Conservation (phyloP, 2,113 vertebrate genomes). For the Epinephelus cyanopodus region DNA sequence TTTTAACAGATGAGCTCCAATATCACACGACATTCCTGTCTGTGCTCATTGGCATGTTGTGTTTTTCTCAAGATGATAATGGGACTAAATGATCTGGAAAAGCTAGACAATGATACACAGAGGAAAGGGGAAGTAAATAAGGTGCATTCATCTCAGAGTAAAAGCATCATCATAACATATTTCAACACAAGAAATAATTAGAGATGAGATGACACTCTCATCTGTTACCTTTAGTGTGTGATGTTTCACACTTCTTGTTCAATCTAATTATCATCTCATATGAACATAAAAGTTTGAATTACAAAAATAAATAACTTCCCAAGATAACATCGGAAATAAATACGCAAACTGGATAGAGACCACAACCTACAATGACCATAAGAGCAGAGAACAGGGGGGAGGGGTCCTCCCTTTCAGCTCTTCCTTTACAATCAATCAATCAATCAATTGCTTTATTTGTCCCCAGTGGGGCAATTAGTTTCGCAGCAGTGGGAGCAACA, state of each 20-base stretch:
- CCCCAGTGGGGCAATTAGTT: too few relatives aligned
- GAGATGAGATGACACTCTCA: not conserved
- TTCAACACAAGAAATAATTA: not conserved
- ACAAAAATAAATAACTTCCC: slow-evolving; percentile 16
- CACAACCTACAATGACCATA: slow-evolving; percentile 45
- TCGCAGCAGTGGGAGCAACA: too few relatives aligned
- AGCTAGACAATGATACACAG: not conserved
- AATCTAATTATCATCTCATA: not conserved
- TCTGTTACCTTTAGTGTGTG: not conserved
- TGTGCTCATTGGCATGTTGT: too few relatives aligned
- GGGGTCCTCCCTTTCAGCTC: not conserved
- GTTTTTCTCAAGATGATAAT: not conserved
- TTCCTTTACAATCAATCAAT: too few relatives aligned
- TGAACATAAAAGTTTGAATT: not conserved
- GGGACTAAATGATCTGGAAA: not conserved
- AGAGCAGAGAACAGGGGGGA: slow-evolving; percentile 1
- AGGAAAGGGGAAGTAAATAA: not conserved
- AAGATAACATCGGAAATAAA: slow-evolving; percentile 51
- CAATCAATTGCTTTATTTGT: too few relatives aligned
- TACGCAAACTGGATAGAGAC: slow-evolving; percentile 43
- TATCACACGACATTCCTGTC: too few relatives aligned
- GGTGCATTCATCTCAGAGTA: not conserved
- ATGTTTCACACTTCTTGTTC: not conserved
- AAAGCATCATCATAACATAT: not conserved
- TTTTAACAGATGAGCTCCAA: not conserved